Percentiles rank a stretch among this genome's conserved stretches.
Evolutionary conservation across 2,888 invertebrate genomes (phyloP).

Genomic region (Lamellibrachia satsuma): DNA sequence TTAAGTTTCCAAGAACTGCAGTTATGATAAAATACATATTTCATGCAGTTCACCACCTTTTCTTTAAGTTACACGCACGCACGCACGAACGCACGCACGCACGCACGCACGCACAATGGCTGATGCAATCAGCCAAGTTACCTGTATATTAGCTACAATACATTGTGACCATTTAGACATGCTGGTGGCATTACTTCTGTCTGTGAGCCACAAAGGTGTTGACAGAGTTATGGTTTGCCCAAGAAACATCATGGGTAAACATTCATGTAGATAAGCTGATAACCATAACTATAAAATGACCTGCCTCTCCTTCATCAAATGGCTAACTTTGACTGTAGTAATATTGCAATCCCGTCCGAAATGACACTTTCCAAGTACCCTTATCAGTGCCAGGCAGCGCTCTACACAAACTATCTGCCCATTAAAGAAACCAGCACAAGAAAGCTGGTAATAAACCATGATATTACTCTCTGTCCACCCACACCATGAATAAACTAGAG

Average conservation of each 20-base stretch:
- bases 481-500: neutral
- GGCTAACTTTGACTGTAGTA: neutral
- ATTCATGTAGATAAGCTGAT: neutral
- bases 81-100: too few relatives aligned
- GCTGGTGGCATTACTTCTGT: neutral
- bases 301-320: conserved; percentile 17
- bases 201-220: neutral
- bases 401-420: neutral
- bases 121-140: neutral
- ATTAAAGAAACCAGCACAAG: neutral
- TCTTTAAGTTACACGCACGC: neutral
- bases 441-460: neutral
- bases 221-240: neutral
- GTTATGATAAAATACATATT: neutral
- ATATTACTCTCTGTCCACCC: neutral
- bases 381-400: neutral
- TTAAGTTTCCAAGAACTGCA: neutral
- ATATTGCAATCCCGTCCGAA: neutral
- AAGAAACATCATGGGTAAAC: neutral
- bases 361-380: conserved; percentile 10
- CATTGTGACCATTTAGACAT: neutral
- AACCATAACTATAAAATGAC: neutral
- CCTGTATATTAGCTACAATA: neutral
- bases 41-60: neutral
- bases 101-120: neutral